Evolutionary conservation across 2,888 invertebrate species (phyloP), one percentile per base, ranked within the genome.

Genomic region (Napeogenes inachia): DNA sequence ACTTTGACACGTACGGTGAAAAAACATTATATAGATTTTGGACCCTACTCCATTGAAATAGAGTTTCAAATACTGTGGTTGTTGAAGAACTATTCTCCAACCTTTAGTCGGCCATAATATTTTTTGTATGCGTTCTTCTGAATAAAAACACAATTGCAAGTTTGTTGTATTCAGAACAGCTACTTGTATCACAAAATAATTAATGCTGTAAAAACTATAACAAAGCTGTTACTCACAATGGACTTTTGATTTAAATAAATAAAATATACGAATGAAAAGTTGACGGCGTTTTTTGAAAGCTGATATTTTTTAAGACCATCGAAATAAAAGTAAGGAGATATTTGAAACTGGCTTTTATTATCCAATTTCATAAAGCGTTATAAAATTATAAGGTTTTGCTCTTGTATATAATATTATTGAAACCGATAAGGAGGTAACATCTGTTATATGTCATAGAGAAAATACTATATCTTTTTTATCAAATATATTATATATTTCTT

Each of bases 151-250:
- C 63, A 67, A 66, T 69, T 68, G 57, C 60, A 64, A 59, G 50
- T 61, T 64, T 64, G 47, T 65, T 59, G 56, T 57, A 62, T 64
- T 63, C 62, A 62, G 58, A 61, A 59, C 56, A 60, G 68, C 64
- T 60, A 64, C 59, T 77, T 78, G 75, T 77, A 72, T 76, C 72
- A 71, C 71, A 77, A 79, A 75, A 73, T 71, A 74, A 75, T 70
- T 71, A 71, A 73, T 70, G 70, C 70, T 70, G 71, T 75, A 77
- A 78, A 75, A 75, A 73, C 71, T 66, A 62, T 68, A 70, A 70
- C 72, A 73, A 71, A 74, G 72, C 70, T 75, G 71, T 65, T 67
- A 73, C 65, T 74, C 73, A 76, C 75, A 76, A 78, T 74, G 70
- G 70, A 72, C 68, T 65, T 72, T 73, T 72, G 75, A 76, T 73